Evolutionary conservation across 2,888 invertebrate species (phyloP).

Genomic region (Crocallis elinguaria): DNA sequence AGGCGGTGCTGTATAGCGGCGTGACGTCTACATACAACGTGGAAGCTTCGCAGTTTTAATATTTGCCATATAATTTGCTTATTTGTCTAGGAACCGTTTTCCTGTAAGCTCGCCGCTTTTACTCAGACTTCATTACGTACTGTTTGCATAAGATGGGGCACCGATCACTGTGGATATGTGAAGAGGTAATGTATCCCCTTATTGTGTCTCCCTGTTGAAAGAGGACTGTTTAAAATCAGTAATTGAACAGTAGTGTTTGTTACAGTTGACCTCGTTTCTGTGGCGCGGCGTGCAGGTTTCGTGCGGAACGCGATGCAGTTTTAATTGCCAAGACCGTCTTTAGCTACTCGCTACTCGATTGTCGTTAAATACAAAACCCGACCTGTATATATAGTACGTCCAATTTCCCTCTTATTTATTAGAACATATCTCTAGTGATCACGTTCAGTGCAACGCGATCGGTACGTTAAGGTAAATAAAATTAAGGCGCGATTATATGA

Average conservation of each 20-base stretch:
- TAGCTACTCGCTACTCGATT: slow-evolving; percentile 49
- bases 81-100: slow-evolving; percentile 77
- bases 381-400: slow-evolving; percentile 3
- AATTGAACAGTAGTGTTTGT: slow-evolving; percentile 49
- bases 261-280: slow-evolving; percentile 65
- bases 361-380: slow-evolving; percentile 32
- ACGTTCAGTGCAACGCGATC: too few species aligned
- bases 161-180: slow-evolving; percentile 42
- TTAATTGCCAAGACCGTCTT: slow-evolving; percentile 64
- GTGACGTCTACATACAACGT: slow-evolving; percentile 63
- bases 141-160: slow-evolving; percentile 54
- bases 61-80: slow-evolving; percentile 79
- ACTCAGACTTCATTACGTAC: slow-evolving; percentile 53
- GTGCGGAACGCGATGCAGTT: slow-evolving; percentile 74
- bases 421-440: too few species aligned
- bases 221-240: slow-evolving; percentile 50
- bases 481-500: too few species aligned
- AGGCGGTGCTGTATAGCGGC: slow-evolving; percentile 53
- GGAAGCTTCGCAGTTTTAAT: slow-evolving; percentile 63
- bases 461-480: too few species aligned
- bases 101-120: slow-evolving; percentile 61
- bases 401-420: slow-evolving; percentile 7
- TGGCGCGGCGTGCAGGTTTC: slow-evolving; percentile 53
- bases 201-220: slow-evolving; percentile 42
- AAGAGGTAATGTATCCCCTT: slow-evolving; percentile 44